Base-by-base conservation (phyloP, 2,113 vertebrate genomes). In the Paracanthobrama guichenoti region DNA sequence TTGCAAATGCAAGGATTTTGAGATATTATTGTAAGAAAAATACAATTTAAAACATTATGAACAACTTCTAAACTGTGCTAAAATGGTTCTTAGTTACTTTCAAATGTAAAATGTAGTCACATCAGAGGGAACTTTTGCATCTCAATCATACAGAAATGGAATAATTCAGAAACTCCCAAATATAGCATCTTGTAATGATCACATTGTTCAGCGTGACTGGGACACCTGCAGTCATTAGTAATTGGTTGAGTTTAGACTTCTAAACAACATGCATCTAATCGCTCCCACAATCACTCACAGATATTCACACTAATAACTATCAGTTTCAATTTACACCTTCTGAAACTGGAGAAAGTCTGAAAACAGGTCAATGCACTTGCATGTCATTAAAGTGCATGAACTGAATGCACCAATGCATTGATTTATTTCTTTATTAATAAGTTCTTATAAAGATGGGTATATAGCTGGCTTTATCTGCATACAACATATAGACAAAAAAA, bases 281-380 rank as follows among this genome's bases (percentile, higher is more conserved):
- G 66, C n/a, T 76, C 53, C 46, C 85, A 76, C 60, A 83, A 22
- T 72, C 83, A 71, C 59, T 67, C 89, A 82, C 83, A 89, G 84
- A 86, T 79, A 86, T 6, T 86, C 46, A 85, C 31, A 79, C n/a
- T 89, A 80, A 91, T 76, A 82, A 57, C 55, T 93, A 91, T 92
- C 89, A 87, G 82, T 94, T 92, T 94, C 92, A 79, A 57, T 86
- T 71, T 79, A 81, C 69, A 86, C 88, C 87, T 85, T 86, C 50
- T 46, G 87, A 93, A 93, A 93, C 87, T 69, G 81, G 79, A 88
- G 82, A 86, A 88, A 88, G 82, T 67, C 83, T 84, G 16, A 81
- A 85, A 66, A 69, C 28, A 64, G 14, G 35, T 46, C n/a, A 62
- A 8, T 79, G 77, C 35, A 9, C 39, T 79, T 26, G 35, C 39